Conservation (phyloP, 2,797 vertebrate species). For the Strix occidentalis region DNA sequence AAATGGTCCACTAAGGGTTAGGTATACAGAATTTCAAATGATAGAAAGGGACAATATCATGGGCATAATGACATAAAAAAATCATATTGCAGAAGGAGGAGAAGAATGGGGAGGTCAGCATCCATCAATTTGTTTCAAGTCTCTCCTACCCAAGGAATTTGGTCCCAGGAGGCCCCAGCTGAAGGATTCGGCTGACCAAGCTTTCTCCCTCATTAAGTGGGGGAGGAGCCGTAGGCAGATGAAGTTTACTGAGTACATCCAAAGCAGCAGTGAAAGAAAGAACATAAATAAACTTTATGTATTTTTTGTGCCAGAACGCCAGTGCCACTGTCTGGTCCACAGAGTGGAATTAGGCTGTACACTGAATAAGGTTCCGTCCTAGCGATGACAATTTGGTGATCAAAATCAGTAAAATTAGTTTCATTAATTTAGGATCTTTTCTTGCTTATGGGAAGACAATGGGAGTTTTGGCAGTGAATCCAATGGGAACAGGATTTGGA, state of each 20-base stretch:
- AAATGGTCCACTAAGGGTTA: constrained; percentile 75
- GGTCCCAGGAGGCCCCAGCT: constrained; percentile 99
- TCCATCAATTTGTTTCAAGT: constrained; percentile 91
- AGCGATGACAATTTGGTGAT: constrained; percentile 39
- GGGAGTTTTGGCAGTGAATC: neutral
- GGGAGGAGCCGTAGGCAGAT: constrained; percentile 98
- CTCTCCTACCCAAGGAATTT: constrained; percentile 99
- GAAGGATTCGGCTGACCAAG: constrained; percentile 99
- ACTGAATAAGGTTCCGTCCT: constrained; percentile 67
- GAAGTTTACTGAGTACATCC: constrained; percentile 98
- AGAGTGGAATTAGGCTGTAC: constrained; percentile 71
- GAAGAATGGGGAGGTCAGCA: constrained; percentile 84
- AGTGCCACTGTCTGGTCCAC: constrained; percentile 67
- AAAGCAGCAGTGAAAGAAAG: constrained; percentile 93
- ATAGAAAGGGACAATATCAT: constrained; percentile 79
- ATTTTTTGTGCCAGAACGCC: constrained; percentile 71
- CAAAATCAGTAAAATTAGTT: neutral
- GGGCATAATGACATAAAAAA: constrained; percentile 76
- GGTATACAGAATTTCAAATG: constrained; percentile 76
- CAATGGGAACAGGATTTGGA: neutral
- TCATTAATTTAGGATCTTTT: neutral
- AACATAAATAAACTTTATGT: constrained; percentile 87
- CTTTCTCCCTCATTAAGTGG: constrained; percentile 99
- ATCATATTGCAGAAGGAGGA: constrained; percentile 80
- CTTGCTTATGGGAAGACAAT: neutral